Conservation (phyloP, 2,797 vertebrate genomes). For the Telmatherina bonti region DNA sequence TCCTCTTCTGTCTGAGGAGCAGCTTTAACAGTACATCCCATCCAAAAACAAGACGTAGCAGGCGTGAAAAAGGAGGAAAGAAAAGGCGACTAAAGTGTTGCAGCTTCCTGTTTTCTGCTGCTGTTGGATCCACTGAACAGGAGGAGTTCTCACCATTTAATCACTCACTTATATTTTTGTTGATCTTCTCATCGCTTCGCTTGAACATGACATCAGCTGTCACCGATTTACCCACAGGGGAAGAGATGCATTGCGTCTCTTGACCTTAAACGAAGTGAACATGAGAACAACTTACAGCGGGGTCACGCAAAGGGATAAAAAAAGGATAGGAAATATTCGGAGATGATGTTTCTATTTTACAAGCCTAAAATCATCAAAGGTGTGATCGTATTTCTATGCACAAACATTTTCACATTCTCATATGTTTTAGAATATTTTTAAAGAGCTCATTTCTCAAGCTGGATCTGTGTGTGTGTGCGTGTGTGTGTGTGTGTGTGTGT, state of each 20-base stretch:
- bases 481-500: too few species aligned
- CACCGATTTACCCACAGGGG: constrained; percentile 34
- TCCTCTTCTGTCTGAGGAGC: constrained; percentile 26
- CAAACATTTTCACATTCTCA: background rate
- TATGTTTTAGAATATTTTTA: background rate
- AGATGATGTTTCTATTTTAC: background rate
- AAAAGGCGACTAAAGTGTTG: constrained; percentile 28
- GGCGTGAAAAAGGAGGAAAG: constrained; percentile 14
- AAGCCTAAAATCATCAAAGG: background rate
- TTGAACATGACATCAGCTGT: constrained; percentile 63
- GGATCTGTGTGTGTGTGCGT: too few species aligned
- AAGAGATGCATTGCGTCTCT: constrained; percentile 41
- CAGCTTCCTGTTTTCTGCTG: constrained; percentile 31
- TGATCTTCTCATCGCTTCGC: constrained; percentile 45
- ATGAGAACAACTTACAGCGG: constrained; percentile 18
- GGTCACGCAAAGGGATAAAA: constrained; percentile 6
- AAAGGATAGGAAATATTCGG: constrained; percentile 5
- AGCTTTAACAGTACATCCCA: constrained; percentile 13
- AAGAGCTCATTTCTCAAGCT: too few species aligned
- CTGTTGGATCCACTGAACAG: constrained; percentile 14
- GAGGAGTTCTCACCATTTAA: constrained; percentile 47
- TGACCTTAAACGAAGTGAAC: constrained; percentile 31
- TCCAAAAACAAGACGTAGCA: background rate
- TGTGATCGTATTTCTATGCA: background rate
- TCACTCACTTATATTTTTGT: constrained; percentile 50